These are phyloP conservation scores for Eupithecia insigniata DNA, from an alignment of 2,888 invertebrate genomes.

Conservation along the genomic window DNA sequence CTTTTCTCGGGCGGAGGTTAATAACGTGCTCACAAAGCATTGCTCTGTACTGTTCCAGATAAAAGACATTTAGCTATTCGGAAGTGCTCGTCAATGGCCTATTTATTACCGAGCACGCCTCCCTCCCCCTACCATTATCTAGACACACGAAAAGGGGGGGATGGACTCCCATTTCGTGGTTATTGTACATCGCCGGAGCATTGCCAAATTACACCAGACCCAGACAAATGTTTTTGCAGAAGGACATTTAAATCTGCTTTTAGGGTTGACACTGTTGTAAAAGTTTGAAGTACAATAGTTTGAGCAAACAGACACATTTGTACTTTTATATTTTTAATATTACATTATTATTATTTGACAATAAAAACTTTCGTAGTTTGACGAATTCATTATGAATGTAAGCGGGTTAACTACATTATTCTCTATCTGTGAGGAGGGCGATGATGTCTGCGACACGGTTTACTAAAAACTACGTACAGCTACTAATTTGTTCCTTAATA, in stretches of 20 bases:
- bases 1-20: background rate
- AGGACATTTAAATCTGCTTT: slow-evolving; percentile 55
- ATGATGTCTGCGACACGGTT: too few species aligned
- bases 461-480: too few species aligned
- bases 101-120: slow-evolving; percentile 60
- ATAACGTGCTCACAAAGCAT: background rate
- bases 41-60: slow-evolving; percentile 8
- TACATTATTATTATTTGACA: too few species aligned
- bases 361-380: too few species aligned
- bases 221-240: slow-evolving; percentile 54
- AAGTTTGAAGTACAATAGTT: background rate
- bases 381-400: too few species aligned
- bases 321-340: too few species aligned
- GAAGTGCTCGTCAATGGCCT: slow-evolving; percentile 65
- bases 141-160: slow-evolving; percentile 21
- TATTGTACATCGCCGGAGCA: slow-evolving; percentile 51
- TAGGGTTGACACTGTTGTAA: slow-evolving; percentile 37
- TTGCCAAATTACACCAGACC: slow-evolving; percentile 58
- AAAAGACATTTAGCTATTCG: slow-evolving; percentile 33
- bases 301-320: background rate
- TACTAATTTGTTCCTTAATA: too few species aligned
- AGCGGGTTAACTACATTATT: too few species aligned
- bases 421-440: too few species aligned
- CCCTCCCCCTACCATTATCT: slow-evolving; percentile 40
- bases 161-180: slow-evolving; percentile 41